Base-by-base conservation (phyloP, 2,797 vertebrate species). In the Otolemur crassicaudatus region DNA sequence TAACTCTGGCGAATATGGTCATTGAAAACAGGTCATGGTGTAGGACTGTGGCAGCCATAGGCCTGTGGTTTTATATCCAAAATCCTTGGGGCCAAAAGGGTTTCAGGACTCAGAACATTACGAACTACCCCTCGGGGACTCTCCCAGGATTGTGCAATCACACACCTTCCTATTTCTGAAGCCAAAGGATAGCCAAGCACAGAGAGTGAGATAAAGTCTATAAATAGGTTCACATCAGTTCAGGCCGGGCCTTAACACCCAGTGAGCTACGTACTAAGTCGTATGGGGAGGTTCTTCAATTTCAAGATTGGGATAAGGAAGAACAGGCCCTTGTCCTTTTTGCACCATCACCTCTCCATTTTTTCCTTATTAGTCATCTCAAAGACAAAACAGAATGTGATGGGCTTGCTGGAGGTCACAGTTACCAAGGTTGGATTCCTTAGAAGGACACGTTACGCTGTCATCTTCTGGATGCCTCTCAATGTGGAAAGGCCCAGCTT, bases 181-280 rank as follows among this genome's bases (percentile, higher is more conserved):
- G 96, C 87, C 88, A 40, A 85, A 90, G 61, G 58, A 43, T 4
- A 37, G 81, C 31, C 37, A 34, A 14, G 34, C 56, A 56, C 86
- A 27, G 1, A 9, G 94, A 60, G 81, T 73, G 94, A 97, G 75
- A 63, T 58, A 20, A 91, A 75, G 73, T 6, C 87, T 95, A 94
- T 96, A 84, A 95, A 96, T 92, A 95, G 91, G 27, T 14, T 80
- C 76, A 61, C 43, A 46, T 83, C 49, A 40, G 46, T 58, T 92
- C 83, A 60, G 76, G 90, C 83, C 84, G 72, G 60, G 37, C 40
- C 77, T 87, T 40, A 49, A 90, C 80, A 87, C 25, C n/a, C 37
- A 63, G 1, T 10, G 69, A 58, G 63, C 73, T 76, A 82, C 2
- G 40, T 43, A 93, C 53, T 63, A 76, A 70, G 61, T 81, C 1